These are phyloP conservation scores for Drosophila lacertosa DNA, from an alignment of 1,140 invertebrate genomes.

Conservation along the genomic window DNA sequence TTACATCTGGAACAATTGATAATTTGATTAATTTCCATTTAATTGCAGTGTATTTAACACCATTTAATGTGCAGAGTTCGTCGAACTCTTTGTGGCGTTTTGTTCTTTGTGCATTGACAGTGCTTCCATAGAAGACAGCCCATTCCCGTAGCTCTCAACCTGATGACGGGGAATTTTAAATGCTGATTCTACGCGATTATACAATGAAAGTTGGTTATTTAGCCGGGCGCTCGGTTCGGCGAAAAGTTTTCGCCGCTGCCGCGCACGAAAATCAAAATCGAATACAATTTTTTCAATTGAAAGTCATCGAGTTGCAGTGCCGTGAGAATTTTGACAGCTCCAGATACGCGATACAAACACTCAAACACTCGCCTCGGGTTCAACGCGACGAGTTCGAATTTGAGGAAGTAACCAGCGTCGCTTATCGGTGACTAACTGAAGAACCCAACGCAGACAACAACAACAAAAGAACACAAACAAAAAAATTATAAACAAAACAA, in stretches of 20 bases:
- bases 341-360: slow-evolving; percentile 36
- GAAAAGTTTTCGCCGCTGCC: slow-evolving; percentile 54
- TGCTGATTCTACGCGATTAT: slow-evolving; percentile 62
- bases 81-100: slow-evolving; percentile 45
- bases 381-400: slow-evolving; percentile 67
- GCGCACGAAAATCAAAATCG: slow-evolving; percentile 38
- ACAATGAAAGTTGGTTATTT: slow-evolving; percentile 62
- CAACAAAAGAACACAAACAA: not conserved
- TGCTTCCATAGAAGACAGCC: slow-evolving; percentile 60
- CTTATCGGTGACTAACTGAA: slow-evolving; percentile 49
- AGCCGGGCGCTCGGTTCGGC: slow-evolving; percentile 47
- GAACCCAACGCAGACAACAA: slow-evolving; percentile 12
- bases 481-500: slow-evolving; percentile 11
- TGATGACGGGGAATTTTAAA: slow-evolving; percentile 57
- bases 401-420: slow-evolving; percentile 60
- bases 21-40: not conserved
- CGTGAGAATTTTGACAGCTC: slow-evolving; percentile 63
- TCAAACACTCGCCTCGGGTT: slow-evolving; percentile 47
- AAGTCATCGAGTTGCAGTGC: slow-evolving; percentile 49
- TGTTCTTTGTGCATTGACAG: slow-evolving; percentile 22
- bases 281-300: slow-evolving; percentile 55
- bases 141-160: slow-evolving; percentile 36
- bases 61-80: slow-evolving; percentile 52
- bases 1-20: not conserved
- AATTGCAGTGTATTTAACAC: slow-evolving; percentile 54